Percentiles rank a stretch among this genome's conserved stretches.
These are phyloP conservation scores for Rutpela maculata DNA, from an alignment of 2,888 invertebrate species.

Conservation along the genomic window DNA sequence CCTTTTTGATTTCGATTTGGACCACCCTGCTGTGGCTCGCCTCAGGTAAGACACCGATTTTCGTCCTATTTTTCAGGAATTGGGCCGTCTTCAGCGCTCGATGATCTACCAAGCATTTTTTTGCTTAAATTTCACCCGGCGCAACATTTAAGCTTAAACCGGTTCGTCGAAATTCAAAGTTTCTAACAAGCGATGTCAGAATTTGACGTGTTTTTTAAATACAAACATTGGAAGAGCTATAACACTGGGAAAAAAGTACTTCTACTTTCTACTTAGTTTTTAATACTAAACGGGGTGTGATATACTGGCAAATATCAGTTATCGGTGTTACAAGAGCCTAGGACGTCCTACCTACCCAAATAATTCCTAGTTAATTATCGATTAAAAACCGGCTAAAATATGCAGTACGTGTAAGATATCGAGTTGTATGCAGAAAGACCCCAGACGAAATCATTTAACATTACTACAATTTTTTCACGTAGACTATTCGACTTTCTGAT, in stretches of 20 bases:
- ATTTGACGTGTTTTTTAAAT: neutral
- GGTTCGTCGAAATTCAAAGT: neutral
- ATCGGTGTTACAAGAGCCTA: neutral
- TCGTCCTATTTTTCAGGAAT: neutral
- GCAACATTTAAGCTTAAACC: neutral
- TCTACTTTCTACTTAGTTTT: neutral
- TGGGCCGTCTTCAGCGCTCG: neutral
- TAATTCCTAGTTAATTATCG: neutral
- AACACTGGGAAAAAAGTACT: neutral
- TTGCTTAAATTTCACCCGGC: neutral
- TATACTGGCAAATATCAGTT: neutral
- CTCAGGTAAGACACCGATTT: constrained; percentile 65
- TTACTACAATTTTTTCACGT: neutral
- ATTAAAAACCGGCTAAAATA: neutral
- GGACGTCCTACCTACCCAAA: neutral
- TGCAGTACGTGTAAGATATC: neutral
- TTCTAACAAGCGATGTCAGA: neutral
- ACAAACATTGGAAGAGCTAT: neutral
- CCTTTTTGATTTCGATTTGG: constrained; percentile 70
- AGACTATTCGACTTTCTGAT: too few species aligned
- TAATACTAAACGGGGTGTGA: neutral
- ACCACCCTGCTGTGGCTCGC: constrained; percentile 73
- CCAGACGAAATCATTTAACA: neutral
- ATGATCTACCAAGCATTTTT: neutral
- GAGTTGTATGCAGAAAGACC: neutral